Evolutionary conservation across 2,797 vertebrate genomes (phyloP).

Genomic region (Orestias chungarensis): DNA sequence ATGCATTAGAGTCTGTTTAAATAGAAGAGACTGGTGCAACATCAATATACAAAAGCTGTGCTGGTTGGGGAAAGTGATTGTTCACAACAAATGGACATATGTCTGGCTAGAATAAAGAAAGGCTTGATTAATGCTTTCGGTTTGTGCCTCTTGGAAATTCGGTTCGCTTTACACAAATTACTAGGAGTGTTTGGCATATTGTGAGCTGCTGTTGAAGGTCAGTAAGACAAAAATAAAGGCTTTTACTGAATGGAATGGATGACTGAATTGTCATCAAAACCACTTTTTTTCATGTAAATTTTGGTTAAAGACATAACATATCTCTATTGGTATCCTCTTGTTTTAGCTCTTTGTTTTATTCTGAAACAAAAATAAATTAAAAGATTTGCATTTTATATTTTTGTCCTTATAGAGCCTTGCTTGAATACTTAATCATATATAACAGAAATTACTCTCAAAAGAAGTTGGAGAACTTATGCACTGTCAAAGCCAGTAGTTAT

Average conservation of each 20-base stretch:
- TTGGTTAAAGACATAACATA: slow-evolving; percentile 19
- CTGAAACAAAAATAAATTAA: slow-evolving; percentile 36
- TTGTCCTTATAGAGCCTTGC: background rate
- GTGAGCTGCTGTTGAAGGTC: slow-evolving; percentile 20
- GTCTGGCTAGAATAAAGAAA: slow-evolving; percentile 2
- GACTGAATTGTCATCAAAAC: background rate
- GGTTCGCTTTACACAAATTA: slow-evolving; percentile 22
- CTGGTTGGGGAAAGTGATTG: slow-evolving; percentile 22
- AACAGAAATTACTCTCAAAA: background rate
- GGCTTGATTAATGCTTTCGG: slow-evolving; percentile 11
- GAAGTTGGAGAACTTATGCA: background rate
- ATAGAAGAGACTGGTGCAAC: slow-evolving; percentile 9
- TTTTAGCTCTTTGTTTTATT: slow-evolving; percentile 44
- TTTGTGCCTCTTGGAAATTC: slow-evolving; percentile 16
- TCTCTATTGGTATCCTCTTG: slow-evolving; percentile 47
- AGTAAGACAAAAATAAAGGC: background rate
- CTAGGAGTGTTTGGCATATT: slow-evolving; percentile 18
- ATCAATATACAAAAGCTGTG: slow-evolving; percentile 33
- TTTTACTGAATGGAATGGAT: background rate
- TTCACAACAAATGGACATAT: slow-evolving; percentile 25
- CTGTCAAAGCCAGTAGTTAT: background rate
- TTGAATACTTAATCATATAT: background rate
- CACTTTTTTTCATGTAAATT: background rate
- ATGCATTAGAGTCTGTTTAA: slow-evolving; percentile 11
- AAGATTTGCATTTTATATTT: background rate